phyloP scores from a whole-genome alignment of 2,888 invertebrate species.

The Drosophila cognata region DNA sequence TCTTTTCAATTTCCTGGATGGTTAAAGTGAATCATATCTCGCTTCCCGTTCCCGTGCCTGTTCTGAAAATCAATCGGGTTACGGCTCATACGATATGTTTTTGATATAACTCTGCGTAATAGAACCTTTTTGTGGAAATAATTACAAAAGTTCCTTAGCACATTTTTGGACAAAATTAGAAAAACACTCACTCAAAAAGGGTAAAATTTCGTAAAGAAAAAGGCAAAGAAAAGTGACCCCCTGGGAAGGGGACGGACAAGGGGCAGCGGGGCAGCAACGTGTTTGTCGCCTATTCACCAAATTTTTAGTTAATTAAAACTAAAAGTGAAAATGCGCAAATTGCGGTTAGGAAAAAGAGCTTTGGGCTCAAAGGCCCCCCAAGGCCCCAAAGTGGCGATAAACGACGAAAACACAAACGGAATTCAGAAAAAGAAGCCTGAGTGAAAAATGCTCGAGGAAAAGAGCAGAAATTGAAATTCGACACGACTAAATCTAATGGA shows the following conservation, averaged over 20 bases:
- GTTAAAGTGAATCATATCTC: neutral
- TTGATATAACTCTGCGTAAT: neutral
- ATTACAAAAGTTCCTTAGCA: neutral
- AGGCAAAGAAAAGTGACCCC: conserved; percentile 28
- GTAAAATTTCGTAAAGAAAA: conserved; percentile 20
- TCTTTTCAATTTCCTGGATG: neutral
- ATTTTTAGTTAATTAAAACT: conserved; percentile 79
- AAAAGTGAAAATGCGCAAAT: conserved; percentile 78
- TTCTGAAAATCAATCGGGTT: neutral
- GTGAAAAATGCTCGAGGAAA: conserved; percentile 13
- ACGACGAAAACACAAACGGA: conserved; percentile 27
- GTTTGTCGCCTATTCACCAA: conserved; percentile 40
- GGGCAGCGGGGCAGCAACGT: neutral
- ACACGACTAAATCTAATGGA: conserved; percentile 19
- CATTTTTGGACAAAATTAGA: neutral
- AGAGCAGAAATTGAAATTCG: conserved; percentile 42
- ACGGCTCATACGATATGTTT: neutral
- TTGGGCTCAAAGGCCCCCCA: conserved; percentile 15
- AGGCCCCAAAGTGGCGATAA: conserved; percentile 42
- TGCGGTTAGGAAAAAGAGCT: conserved; percentile 74
- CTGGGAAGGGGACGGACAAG: neutral
- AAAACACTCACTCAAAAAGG: neutral
- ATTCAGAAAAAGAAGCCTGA: conserved; percentile 27
- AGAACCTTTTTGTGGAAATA: neutral
- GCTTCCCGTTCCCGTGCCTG: neutral